Percentiles rank a stretch among this genome's conserved stretches.
Evolutionary conservation across 1,140 invertebrate genomes (phyloP).

Genomic region (Drosophila suzukii): DNA sequence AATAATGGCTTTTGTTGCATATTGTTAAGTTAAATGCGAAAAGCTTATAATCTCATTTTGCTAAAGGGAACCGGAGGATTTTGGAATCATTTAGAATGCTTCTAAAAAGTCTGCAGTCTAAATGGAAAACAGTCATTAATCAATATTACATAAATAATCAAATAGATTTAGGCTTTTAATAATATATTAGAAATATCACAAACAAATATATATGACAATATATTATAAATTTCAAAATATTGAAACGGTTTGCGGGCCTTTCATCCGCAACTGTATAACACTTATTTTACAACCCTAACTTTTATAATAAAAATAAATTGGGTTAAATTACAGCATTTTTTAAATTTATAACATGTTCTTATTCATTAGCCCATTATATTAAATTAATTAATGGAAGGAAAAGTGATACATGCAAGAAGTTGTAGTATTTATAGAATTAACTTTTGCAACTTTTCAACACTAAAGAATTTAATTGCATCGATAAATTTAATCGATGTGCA

Average conservation of each 20-base stretch:
- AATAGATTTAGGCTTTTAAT: background rate
- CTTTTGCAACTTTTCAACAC: background rate
- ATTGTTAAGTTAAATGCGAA: constrained; percentile 71
- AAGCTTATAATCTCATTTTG: constrained; percentile 76
- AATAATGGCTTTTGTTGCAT: constrained; percentile 76
- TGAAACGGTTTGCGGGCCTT: no score
- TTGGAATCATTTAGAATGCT: constrained; percentile 16
- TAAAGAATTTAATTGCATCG: background rate
- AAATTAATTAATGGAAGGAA: no score
- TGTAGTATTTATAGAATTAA: background rate
- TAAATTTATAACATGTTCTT: no score
- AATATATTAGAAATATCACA: background rate
- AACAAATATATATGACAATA: no score
- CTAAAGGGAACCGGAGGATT: constrained; percentile 38
- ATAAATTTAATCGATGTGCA: no score
- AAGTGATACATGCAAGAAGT: no score
- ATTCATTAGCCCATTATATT: no score
- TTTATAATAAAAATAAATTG: no score
- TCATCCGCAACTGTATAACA: no score
- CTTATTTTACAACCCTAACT: no score
- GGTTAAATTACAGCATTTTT: no score
- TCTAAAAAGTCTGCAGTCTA: background rate
- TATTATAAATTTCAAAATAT: no score
- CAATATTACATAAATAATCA: background rate
- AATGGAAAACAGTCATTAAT: background rate